phyloP scores from a whole-genome alignment of 2,113 vertebrate species.

The Cyanoramphus novaezelandiae region DNA sequence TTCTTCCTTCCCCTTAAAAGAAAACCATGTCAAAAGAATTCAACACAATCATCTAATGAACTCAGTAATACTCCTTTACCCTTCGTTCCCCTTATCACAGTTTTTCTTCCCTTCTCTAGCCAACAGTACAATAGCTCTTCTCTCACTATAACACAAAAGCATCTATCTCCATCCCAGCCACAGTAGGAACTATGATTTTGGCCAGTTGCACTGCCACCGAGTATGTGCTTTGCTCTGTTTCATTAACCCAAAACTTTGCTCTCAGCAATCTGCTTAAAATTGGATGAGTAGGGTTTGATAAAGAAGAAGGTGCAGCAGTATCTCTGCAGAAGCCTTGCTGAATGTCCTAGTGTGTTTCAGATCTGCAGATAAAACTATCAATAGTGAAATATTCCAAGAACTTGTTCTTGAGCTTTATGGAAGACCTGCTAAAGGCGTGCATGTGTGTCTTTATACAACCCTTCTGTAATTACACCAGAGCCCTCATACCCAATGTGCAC shows the following conservation, averaged over 20 bases:
- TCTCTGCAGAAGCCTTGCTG: not conserved
- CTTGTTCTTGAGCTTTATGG: not conserved
- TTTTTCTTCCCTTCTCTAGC: not conserved
- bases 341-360: not conserved
- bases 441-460: accelerated
- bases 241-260: not conserved
- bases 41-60: not conserved
- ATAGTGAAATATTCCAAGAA: not conserved
- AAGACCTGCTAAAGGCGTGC: not conserved
- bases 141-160: not conserved
- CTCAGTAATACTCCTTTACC: not conserved
- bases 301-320: not conserved
- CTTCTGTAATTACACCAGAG: too few relatives aligned
- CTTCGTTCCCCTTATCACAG: not conserved
- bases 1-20: not conserved
- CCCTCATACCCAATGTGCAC: accelerated
- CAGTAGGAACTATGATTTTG: not conserved
- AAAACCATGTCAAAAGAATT: not conserved
- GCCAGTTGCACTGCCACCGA: not conserved
- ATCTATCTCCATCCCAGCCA: constrained; percentile 3
- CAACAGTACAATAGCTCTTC: not conserved
- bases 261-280: not conserved
- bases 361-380: not conserved
- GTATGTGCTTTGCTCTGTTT: not conserved
- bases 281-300: not conserved